Conservation (phyloP, 1,140 invertebrate species). For the Maniola jurtina region DNA sequence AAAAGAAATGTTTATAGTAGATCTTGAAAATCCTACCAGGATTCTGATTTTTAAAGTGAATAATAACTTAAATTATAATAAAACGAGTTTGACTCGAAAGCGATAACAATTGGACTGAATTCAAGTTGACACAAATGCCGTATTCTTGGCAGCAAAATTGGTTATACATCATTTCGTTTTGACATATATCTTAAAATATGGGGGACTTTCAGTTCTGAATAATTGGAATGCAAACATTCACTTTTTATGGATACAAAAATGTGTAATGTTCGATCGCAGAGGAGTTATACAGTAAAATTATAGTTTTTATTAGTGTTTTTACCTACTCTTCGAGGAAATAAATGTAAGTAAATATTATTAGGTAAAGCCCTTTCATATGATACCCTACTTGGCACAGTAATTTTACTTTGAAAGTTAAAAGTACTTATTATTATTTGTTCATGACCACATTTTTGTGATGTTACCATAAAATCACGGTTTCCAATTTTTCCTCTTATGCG, state of each 20-base stretch:
- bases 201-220: conserved; percentile 17
- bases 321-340: too few relatives aligned
- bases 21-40: too few relatives aligned
- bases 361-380: too few relatives aligned
- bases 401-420: too few relatives aligned
- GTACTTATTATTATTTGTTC: too few relatives aligned
- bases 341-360: too few relatives aligned
- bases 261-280: neutral
- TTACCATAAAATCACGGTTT: too few relatives aligned
- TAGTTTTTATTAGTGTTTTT: too few relatives aligned
- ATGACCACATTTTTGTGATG: too few relatives aligned
- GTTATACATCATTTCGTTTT: conserved; percentile 22
- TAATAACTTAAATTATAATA: conserved; percentile 13
- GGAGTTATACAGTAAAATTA: too few relatives aligned
- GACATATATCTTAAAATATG: conserved; percentile 24
- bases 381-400: too few relatives aligned
- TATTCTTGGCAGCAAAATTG: conserved; percentile 25
- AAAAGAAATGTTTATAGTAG: neutral
- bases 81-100: conserved; percentile 15
- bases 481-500: too few relatives aligned
- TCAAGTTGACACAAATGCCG: conserved; percentile 25
- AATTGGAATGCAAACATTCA: conserved; percentile 7
- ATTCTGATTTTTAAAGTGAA: conserved; percentile 2
- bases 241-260: conserved; percentile 6
- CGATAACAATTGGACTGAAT: conserved; percentile 25